Evolutionary conservation across 2,797 vertebrate species (phyloP).

Genomic region (Poliocrania exsul): DNA sequence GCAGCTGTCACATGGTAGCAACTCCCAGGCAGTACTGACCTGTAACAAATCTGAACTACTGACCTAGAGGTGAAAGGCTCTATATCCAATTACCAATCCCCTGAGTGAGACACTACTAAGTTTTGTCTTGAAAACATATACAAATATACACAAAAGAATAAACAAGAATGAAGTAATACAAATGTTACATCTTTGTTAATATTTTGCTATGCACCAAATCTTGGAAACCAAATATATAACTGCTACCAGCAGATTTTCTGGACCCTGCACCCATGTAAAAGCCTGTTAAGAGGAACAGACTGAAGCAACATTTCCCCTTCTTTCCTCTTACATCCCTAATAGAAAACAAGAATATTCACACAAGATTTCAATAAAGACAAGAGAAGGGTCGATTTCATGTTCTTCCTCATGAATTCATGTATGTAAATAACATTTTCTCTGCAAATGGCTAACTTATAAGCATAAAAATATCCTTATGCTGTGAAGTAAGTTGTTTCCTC

Average conservation of each 20-base stretch:
- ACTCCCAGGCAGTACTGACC: conserved; percentile 60
- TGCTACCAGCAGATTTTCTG: not conserved
- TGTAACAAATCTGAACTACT: conserved; percentile 63
- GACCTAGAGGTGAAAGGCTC: conserved; percentile 68
- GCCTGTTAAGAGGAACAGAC: not conserved
- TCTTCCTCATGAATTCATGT: not conserved
- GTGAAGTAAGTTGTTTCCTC: not conserved
- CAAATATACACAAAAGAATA: not conserved
- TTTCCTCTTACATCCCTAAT: not conserved
- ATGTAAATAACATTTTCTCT: not conserved
- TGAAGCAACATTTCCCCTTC: not conserved
- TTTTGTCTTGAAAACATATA: not conserved
- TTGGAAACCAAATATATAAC: not conserved
- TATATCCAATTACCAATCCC: conserved; percentile 61
- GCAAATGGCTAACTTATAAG: not conserved
- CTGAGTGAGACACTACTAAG: not conserved
- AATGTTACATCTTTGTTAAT: not conserved
- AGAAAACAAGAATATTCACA: not conserved
- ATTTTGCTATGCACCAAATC: not conserved
- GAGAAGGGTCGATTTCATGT: not conserved
- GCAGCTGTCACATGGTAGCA: conserved; percentile 60
- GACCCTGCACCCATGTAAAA: not conserved
- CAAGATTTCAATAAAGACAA: not conserved
- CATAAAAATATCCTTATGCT: not conserved
- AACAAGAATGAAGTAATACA: not conserved